Percentiles rank a stretch among this genome's conserved stretches.
Evolutionary conservation across 1,140 invertebrate genomes (phyloP).

Genomic region (Aphelenchoides avenae): DNA sequence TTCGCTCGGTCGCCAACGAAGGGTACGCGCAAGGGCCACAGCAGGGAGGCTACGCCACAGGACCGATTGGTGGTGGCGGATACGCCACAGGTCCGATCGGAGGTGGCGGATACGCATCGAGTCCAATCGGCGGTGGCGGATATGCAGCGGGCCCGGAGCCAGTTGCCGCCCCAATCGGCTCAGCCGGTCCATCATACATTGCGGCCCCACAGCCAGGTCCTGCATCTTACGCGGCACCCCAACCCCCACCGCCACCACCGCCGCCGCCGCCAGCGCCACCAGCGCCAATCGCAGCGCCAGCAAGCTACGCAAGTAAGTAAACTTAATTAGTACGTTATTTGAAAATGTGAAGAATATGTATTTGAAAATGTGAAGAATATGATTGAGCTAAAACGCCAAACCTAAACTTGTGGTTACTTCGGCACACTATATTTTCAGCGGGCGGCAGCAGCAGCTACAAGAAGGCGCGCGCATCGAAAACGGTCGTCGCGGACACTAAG

Average conservation of each 20-base stretch:
- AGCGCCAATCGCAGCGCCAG: conserved; percentile 8
- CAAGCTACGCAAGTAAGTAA: too few relatives aligned
- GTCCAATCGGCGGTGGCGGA: conserved; percentile 16
- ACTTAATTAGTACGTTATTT: too few relatives aligned
- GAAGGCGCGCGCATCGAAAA: conserved; percentile 34
- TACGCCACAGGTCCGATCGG: background rate
- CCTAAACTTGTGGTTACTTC: conserved; percentile 2
- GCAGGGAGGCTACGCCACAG: conserved; percentile 3
- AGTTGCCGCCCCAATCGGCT: background rate
- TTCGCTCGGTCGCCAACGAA: conserved; percentile 35
- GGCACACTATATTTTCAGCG: conserved; percentile 10
- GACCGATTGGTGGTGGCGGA: background rate
- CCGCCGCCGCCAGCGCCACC: background rate
- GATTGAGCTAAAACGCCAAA: background rate
- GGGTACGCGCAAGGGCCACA: conserved; percentile 14
- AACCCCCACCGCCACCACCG: too few relatives aligned
- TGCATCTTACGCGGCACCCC: too few relatives aligned
- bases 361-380: conserved; percentile 3
- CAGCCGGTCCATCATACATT: background rate
- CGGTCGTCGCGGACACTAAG: conserved; percentile 19
- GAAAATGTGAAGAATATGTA: too few relatives aligned
- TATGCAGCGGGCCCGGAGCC: conserved; percentile 2
- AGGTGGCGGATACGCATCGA: background rate
- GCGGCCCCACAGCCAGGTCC: background rate
- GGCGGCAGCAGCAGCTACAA: conserved; percentile 22